Evolutionary conservation across 2,888 invertebrate species (phyloP).

Genomic region (Dryococelus australis): DNA sequence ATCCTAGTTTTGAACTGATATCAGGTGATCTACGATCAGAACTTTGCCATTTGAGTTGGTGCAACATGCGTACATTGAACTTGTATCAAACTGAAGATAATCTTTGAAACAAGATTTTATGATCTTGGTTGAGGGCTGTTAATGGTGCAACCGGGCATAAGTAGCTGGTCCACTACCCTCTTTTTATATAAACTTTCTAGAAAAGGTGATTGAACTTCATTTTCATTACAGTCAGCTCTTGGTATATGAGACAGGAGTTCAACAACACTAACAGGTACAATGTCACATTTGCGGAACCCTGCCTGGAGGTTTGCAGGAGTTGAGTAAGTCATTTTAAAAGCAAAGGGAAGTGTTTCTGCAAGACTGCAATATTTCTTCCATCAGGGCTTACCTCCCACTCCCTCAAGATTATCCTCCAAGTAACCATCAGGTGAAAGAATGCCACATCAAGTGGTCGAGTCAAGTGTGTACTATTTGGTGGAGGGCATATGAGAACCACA

Average conservation of each 20-base stretch:
- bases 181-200: neutral
- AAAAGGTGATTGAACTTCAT: neutral
- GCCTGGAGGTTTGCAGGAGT: too few species aligned
- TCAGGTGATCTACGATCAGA: too few species aligned
- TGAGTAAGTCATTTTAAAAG: too few species aligned
- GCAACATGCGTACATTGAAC: too few species aligned
- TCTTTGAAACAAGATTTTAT: too few species aligned
- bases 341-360: constrained; percentile 29
- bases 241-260: neutral
- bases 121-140: too few species aligned
- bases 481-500: constrained; percentile 52
- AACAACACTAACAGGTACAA: too few species aligned
- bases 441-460: constrained; percentile 53
- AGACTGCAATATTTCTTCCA: neutral
- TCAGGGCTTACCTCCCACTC: constrained; percentile 47
- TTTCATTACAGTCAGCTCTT: neutral
- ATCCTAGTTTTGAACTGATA: too few species aligned
- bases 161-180: neutral
- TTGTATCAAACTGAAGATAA: too few species aligned
- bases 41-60: too few species aligned
- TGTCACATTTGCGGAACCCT: too few species aligned
- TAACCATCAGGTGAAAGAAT: constrained; percentile 50
- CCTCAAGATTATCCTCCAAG: constrained; percentile 49
- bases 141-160: too few species aligned
- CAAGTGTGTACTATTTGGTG: constrained; percentile 51